Evolutionary conservation across 2,113 vertebrate genomes (phyloP).

Genomic region (Nesoenas mayeri): DNA sequence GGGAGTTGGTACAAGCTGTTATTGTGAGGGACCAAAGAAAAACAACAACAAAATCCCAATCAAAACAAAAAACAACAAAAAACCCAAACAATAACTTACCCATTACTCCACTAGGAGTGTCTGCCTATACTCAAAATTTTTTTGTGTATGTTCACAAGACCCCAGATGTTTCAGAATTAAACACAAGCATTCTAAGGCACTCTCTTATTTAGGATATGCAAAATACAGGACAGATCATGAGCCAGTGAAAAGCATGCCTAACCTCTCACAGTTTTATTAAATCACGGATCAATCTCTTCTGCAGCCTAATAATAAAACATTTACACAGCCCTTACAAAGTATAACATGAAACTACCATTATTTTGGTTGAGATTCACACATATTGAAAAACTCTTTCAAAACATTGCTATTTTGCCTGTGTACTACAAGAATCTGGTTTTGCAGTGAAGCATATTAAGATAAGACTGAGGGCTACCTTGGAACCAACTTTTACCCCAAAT

Average conservation of each 20-base stretch:
- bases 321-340: background rate
- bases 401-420: background rate
- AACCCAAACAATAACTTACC: background rate
- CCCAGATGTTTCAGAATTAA: background rate
- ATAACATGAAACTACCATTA: background rate
- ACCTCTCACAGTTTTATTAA: background rate
- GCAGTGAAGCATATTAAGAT: background rate
- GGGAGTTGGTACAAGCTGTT: background rate
- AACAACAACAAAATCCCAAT: no score
- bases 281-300: background rate
- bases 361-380: background rate
- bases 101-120: background rate
- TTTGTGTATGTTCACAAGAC: background rate
- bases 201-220: background rate
- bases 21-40: background rate
- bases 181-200: background rate
- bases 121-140: background rate
- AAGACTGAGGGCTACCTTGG: background rate
- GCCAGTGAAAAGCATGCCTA: background rate
- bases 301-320: background rate
- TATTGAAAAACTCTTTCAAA: background rate
- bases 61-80: no score
- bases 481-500: background rate
- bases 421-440: background rate
- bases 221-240: background rate